These are phyloP conservation scores for Drosophila paracracens DNA, from an alignment of 2,888 invertebrate species.

Conservation along the genomic window DNA sequence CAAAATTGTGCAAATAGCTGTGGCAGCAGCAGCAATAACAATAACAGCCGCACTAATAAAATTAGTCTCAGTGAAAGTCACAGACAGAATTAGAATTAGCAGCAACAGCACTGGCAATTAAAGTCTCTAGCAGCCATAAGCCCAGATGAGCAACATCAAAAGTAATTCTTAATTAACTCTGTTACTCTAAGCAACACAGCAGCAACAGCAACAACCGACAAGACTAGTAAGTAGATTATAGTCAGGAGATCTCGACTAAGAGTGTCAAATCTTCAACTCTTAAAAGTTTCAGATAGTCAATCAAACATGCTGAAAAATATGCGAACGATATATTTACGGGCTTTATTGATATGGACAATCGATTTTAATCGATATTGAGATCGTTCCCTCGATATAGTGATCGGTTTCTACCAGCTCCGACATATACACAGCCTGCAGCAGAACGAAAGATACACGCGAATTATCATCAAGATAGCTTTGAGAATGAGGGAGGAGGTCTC, in stretches of 20 bases:
- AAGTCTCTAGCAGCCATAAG: background rate
- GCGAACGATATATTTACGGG: fast-evolving
- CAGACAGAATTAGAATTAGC: constrained; percentile 1
- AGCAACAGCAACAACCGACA: background rate
- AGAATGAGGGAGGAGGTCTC: background rate
- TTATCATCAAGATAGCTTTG: background rate
- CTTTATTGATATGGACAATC: no score
- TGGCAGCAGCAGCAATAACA: background rate
- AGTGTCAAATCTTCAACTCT: background rate
- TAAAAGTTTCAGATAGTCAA: background rate
- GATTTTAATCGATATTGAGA: no score
- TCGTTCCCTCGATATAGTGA: no score
- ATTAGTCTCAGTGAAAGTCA: background rate
- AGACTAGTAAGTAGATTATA: background rate
- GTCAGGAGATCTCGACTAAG: background rate
- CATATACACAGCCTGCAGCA: no score
- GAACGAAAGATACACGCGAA: background rate
- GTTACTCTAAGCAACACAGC: background rate
- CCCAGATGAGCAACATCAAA: background rate
- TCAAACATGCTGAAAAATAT: no score
- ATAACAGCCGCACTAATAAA: background rate
- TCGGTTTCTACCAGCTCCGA: no score
- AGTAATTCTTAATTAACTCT: background rate
- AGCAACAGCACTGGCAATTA: background rate
- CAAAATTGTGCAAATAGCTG: constrained; percentile 6